Conservation (phyloP, 23 tunicate species). For the Botrylloides violaceus region DNA sequence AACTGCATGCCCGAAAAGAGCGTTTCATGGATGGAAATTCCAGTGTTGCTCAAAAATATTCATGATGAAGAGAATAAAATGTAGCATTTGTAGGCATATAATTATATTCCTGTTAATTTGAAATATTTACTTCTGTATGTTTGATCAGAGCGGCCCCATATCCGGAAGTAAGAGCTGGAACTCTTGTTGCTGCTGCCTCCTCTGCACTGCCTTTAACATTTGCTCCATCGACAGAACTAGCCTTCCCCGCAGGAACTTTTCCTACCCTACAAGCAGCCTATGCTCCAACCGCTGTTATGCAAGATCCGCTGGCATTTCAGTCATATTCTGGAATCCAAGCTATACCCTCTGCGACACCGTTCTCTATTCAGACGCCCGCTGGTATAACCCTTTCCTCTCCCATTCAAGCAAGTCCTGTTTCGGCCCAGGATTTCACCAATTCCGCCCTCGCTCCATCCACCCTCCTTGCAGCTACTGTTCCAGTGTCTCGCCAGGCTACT, state of each 20-base stretch:
- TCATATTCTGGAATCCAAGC: conserved; percentile 9
- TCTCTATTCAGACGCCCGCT: neutral
- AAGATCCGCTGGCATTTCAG: conserved; percentile 9
- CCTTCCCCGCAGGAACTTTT: conserved; percentile 25
- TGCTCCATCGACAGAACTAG: conserved; percentile 34
- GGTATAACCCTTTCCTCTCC: conserved; percentile 5
- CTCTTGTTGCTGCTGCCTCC: conserved; percentile 52
- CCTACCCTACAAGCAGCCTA: conserved; percentile 20
- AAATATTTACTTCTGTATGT: conserved; percentile 2
- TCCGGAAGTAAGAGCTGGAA: conserved; percentile 65
- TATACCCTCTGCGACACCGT: neutral
- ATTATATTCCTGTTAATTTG: no score
- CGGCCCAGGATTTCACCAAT: conserved; percentile 32
- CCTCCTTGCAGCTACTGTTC: conserved; percentile 18
- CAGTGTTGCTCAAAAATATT: no score
- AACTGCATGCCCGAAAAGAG: no score
- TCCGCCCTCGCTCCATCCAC: conserved; percentile 18
- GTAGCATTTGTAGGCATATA: no score
- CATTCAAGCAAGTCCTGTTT: neutral
- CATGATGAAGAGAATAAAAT: no score
- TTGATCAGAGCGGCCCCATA: conserved; percentile 61
- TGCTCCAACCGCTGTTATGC: conserved; percentile 14
- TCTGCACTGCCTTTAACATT: conserved; percentile 28
- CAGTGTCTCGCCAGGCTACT: conserved; percentile 23
- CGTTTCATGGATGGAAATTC: no score